A percentile compares a stretch with the other conserved stretches of the same genome.
These are phyloP conservation scores for Lepidocyrtinus sp. DNA, from an alignment of 2,888 invertebrate species.

Conservation along the genomic window DNA sequence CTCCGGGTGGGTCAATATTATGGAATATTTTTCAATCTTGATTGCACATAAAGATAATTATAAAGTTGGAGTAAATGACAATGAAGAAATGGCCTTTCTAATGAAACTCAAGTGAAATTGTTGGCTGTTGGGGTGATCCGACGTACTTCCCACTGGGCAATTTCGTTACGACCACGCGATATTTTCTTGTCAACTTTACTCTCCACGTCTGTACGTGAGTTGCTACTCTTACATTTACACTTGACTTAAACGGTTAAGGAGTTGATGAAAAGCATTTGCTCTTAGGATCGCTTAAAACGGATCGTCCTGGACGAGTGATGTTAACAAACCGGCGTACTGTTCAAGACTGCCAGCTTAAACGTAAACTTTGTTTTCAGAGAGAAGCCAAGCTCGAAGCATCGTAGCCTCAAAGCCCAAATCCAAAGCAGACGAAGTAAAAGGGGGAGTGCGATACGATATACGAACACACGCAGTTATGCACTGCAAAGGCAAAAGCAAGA, in stretches of 20 bases:
- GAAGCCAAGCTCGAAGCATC: background rate
- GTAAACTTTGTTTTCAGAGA: conserved; percentile 18
- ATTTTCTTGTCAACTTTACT: background rate
- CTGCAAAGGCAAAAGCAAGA: too few species aligned
- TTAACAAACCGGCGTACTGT: conserved; percentile 61
- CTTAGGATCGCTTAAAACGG: too few species aligned
- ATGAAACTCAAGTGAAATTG: background rate
- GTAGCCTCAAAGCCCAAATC: background rate
- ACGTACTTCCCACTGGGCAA: background rate
- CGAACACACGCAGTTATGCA: background rate
- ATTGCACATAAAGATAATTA: background rate
- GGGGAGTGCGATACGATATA: background rate
- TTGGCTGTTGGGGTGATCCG: conserved; percentile 3
- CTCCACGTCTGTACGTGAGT: too few species aligned
- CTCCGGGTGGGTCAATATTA: background rate
- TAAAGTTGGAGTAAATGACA: background rate
- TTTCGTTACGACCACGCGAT: background rate
- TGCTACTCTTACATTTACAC: too few species aligned
- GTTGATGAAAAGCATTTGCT: too few species aligned
- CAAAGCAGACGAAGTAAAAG: background rate
- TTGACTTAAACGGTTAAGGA: too few species aligned
- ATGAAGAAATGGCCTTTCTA: background rate
- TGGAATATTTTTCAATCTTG: background rate
- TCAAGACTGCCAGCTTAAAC: conserved; percentile 51
- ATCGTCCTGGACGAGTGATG: conserved; percentile 55